Evolutionary conservation across 2,113 vertebrate species (phyloP).

Genomic region (Tragulus kanchil): DNA sequence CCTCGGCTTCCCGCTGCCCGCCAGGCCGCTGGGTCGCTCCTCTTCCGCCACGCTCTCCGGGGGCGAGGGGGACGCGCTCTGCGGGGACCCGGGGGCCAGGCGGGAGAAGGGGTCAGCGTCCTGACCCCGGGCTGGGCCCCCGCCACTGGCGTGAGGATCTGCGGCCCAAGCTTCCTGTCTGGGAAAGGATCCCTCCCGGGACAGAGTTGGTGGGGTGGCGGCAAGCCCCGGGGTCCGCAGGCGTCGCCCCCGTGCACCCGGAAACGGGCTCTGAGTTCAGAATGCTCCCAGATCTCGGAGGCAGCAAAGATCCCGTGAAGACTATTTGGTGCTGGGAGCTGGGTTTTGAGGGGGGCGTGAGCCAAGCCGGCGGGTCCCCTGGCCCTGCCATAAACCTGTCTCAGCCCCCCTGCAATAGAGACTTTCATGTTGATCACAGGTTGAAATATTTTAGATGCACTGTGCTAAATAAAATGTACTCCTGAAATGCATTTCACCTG

Average conservation of each 20-base stretch:
- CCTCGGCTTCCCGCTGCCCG: conserved; percentile 41
- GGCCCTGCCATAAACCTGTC: background rate
- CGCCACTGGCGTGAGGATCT: background rate
- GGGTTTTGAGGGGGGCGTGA: background rate
- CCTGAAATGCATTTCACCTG: background rate
- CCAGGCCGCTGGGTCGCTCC: background rate
- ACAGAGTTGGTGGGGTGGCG: no score
- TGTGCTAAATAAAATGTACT: background rate
- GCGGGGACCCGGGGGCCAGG: background rate
- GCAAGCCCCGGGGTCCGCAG: background rate
- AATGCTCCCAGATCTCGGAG: background rate
- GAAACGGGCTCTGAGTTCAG: background rate
- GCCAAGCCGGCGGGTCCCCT: background rate
- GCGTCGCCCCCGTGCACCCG: background rate
- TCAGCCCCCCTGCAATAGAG: background rate
- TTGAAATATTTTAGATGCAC: background rate
- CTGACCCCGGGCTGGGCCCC: conserved; percentile 84
- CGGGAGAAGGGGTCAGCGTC: conserved; percentile 81
- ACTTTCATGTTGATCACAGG: background rate
- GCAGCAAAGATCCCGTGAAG: background rate
- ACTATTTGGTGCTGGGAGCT: background rate
- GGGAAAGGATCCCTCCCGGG: background rate
- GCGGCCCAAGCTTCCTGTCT: background rate
- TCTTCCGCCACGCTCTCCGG: conserved; percentile 81
- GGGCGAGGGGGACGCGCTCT: conserved; percentile 85